A percentile compares a stretch with the other conserved stretches of the same genome.
Evolutionary conservation across 2,888 invertebrate species (phyloP).

Genomic region (Notodonta dromedarius): DNA sequence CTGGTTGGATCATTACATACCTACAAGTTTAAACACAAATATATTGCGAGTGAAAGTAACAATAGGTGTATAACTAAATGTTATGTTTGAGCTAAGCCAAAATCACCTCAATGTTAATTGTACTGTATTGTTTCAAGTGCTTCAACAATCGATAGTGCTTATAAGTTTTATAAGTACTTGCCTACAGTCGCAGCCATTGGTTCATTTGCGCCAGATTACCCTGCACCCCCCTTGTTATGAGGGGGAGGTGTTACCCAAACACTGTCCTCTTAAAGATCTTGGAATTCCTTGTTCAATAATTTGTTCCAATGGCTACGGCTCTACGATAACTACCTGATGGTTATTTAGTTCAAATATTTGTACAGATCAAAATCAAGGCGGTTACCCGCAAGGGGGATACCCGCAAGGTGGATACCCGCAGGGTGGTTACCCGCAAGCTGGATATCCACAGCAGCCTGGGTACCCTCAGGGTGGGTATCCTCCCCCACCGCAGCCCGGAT

Average conservation of each 20-base stretch:
- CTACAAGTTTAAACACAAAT: no score
- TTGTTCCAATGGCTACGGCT: not conserved
- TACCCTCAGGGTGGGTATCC: constrained; percentile 48
- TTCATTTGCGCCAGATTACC: no score
- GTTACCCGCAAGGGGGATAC: constrained; percentile 50
- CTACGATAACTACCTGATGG: not conserved
- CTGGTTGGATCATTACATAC: no score
- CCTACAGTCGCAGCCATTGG: no score
- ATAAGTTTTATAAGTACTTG: no score
- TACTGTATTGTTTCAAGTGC: not conserved
- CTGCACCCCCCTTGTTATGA: no score
- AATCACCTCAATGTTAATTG: not conserved
- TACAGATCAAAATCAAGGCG: constrained; percentile 71
- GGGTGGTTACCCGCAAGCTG: constrained; percentile 64
- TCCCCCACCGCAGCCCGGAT: constrained; percentile 55
- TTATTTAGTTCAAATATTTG: not conserved
- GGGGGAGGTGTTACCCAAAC: no score
- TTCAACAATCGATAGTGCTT: not conserved
- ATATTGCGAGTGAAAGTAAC: no score
- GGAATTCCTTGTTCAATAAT: no score
- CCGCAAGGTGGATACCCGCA: constrained; percentile 64
- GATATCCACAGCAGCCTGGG: constrained; percentile 50
- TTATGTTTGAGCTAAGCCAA: not conserved
- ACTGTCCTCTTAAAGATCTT: no score
- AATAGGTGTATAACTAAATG: no score